A percentile compares a stretch with the other conserved stretches of the same genome.
phyloP scores from a whole-genome alignment of 2,113 vertebrate genomes.

The Petrocephalus microphthalmus region DNA sequence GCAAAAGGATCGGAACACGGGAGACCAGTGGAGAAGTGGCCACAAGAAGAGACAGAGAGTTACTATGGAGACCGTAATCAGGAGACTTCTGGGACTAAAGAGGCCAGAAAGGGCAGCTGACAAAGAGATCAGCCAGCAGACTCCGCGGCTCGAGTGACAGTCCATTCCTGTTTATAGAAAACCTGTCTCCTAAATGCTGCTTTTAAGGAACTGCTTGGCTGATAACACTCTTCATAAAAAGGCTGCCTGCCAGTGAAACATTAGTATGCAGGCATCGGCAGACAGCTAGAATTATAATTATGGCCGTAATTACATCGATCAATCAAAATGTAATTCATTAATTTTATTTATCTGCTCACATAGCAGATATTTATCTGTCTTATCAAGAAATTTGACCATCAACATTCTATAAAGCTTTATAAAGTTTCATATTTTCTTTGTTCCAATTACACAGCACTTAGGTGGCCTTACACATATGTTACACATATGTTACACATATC shows the following conservation, averaged over 20 bases:
- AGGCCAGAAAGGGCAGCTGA: conserved; percentile 64
- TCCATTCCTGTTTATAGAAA: conserved; percentile 38
- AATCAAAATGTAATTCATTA: conserved; percentile 15
- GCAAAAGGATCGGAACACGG: conserved; percentile 44
- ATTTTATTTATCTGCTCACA: conserved; percentile 17
- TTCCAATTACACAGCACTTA: neutral
- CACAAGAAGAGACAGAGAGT: conserved; percentile 56
- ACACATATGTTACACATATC: neutral
- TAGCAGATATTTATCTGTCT: conserved; percentile 8
- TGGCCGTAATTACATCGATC: conserved; percentile 12
- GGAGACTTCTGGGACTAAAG: conserved; percentile 54
- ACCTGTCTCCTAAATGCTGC: conserved; percentile 39
- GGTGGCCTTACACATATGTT: conserved; percentile 4
- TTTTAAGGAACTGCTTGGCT: conserved; percentile 42
- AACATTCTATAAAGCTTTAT: neutral
- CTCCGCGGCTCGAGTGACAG: conserved; percentile 63
- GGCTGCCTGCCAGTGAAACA: neutral
- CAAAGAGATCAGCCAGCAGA: conserved; percentile 61
- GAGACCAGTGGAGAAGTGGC: conserved; percentile 37
- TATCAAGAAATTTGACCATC: neutral
- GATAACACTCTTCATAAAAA: conserved; percentile 36
- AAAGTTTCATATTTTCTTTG: conserved; percentile 11
- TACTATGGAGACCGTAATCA: conserved; percentile 73
- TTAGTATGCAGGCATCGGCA: conserved; percentile 14
- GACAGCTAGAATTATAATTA: conserved; percentile 15